Base-by-base conservation (phyloP, 2,888 invertebrate species). In the Xanthia icteritia region DNA sequence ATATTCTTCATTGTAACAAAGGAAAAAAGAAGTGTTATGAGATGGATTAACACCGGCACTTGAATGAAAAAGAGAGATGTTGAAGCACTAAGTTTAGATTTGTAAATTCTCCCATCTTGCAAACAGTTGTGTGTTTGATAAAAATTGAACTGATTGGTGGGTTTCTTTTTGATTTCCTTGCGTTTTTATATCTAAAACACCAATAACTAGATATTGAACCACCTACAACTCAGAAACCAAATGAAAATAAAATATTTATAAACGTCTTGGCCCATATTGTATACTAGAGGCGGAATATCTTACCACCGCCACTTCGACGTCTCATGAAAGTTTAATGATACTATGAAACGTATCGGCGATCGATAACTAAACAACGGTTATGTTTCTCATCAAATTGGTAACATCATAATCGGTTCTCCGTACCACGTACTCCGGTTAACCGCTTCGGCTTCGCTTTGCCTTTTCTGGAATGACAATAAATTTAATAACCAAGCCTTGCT, bases 251-350 rank as follows among this genome's bases (percentile, higher is more conserved):
- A 45, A 86, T 81, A 72, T 82, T 70, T 73, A 60, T 68, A 73
- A 82, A 73, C 36, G 15, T 79, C 61, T 83, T 78, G 63, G 63
- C 74, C 74, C 60, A 83, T 60, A 86, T 68, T 69, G 27, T 67
- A 51, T 64, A 61, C 36, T 39, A 45, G 61, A 74, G 69, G 63
- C 66, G 48, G 65, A 81, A 73, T 73, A 72, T 48, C n/a, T 64
- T 81, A 86, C 84, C 82, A 82, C 80, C 76, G 82, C 61, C 82
- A 79, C 75, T 86, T 83, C 80, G 82, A 86, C 74, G 83, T 82
- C 86, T 92, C 90, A 90, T 92, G 90, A 91, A 92, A 92, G 72
- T 90, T 90, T 89, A 91, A 92, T 89, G 87, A 84, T 87, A 86
- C 81, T 84, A 82, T 88, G 86, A 85, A 87, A 86, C 78, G 86